A percentile compares a stretch with the other conserved stretches of the same genome.
Evolutionary conservation across 2,888 invertebrate genomes (phyloP).

Genomic region (Drosophila kambysellisi): DNA sequence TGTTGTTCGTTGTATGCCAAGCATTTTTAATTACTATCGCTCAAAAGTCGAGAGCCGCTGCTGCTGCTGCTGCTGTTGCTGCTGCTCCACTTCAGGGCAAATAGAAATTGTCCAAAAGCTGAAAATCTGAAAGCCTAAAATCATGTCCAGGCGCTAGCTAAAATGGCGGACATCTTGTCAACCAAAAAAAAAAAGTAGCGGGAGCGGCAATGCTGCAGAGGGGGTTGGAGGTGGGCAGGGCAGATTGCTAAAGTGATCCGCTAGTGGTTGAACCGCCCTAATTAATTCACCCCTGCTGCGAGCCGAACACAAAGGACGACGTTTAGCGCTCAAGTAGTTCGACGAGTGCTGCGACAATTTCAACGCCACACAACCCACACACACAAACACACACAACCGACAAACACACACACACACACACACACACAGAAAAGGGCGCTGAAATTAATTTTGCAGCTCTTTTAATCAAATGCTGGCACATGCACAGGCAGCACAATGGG

Average conservation of each 20-base stretch:
- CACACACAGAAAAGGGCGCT: slow-evolving; percentile 7
- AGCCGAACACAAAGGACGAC: slow-evolving; percentile 58
- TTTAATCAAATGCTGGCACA: slow-evolving; percentile 83
- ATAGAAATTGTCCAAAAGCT: slow-evolving; percentile 9
- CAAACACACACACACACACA: neutral
- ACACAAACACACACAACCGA: slow-evolving; percentile 5
- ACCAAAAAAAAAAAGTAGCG: neutral
- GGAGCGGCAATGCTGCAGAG: neutral
- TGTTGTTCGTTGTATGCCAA: slow-evolving; percentile 25
- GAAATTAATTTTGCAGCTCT: slow-evolving; percentile 79
- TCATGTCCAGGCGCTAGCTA: slow-evolving; percentile 57
- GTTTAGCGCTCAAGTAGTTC: slow-evolving; percentile 71
- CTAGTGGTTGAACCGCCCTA: slow-evolving; percentile 61
- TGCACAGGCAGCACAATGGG: slow-evolving; percentile 51
- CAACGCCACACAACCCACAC: slow-evolving; percentile 48
- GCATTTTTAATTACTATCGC: slow-evolving; percentile 47
- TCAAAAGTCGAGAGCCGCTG: slow-evolving; percentile 11
- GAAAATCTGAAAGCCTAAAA: slow-evolving; percentile 4
- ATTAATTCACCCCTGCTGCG: slow-evolving; percentile 69
- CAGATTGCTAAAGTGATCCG: slow-evolving; percentile 6
- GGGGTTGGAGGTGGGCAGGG: neutral
- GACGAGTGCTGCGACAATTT: slow-evolving; percentile 65
- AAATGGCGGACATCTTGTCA: slow-evolving; percentile 70
- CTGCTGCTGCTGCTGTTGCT: neutral
- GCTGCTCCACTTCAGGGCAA: slow-evolving; percentile 16